Percentiles rank a stretch among this genome's conserved stretches.
Evolutionary conservation across 2,113 vertebrate species (phyloP).

Genomic region (Neomonachus schauinslandi): DNA sequence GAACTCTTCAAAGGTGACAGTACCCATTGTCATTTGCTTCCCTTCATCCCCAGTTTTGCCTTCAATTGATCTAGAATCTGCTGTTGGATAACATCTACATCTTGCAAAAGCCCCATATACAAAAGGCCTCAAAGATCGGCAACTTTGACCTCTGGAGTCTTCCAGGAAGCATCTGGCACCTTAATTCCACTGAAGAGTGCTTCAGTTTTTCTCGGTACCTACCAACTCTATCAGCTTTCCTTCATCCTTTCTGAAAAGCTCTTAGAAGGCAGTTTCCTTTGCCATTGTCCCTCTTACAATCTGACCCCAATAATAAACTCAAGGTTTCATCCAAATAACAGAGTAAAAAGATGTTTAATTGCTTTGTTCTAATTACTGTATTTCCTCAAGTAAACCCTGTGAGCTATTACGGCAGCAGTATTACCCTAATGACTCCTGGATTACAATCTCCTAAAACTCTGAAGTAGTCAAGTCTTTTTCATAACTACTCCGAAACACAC

Average conservation of each 20-base stretch:
- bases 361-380: slow-evolving; percentile 29
- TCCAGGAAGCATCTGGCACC: neutral
- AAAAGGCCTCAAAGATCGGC: neutral
- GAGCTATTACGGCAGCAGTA: neutral
- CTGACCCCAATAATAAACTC: slow-evolving; percentile 22
- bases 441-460: neutral
- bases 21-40: neutral
- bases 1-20: neutral
- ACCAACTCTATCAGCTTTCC: slow-evolving; percentile 3
- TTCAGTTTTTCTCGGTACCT: neutral
- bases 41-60: neutral
- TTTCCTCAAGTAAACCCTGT: neutral
- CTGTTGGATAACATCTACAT: neutral
- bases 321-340: slow-evolving; percentile 21
- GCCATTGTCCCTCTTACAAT: slow-evolving; percentile 22
- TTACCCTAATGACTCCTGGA: neutral
- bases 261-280: neutral
- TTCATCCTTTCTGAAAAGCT: neutral
- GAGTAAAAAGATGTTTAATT: neutral
- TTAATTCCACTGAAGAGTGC: neutral
- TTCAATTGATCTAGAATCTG: neutral
- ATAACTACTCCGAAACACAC: neutral
- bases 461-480: neutral
- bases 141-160: neutral
- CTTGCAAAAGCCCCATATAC: neutral